Conservation (phyloP, 92 coral and sea anemone species). For the Siderastrea radians region DNA sequence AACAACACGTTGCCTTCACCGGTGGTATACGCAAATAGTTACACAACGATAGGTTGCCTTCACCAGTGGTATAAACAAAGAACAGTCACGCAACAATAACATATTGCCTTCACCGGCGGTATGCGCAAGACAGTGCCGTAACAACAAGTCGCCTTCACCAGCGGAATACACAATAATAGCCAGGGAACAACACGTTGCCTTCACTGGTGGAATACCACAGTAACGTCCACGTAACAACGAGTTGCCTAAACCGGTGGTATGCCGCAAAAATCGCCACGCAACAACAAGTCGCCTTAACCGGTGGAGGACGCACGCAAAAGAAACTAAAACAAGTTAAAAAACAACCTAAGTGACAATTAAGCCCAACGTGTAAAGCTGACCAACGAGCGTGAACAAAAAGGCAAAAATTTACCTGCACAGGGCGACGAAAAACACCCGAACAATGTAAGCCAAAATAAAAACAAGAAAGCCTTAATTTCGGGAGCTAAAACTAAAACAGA, state of each 20-base stretch:
- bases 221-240: neutral
- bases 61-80: neutral
- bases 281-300: neutral
- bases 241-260: neutral
- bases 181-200: constrained; percentile 17
- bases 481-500: neutral
- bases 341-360: too few relatives aligned
- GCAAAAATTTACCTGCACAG: neutral
- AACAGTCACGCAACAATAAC: constrained; percentile 4
- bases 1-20: constrained; percentile 7
- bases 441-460: constrained; percentile 16
- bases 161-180: neutral
- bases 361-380: too few relatives aligned
- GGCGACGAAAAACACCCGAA: constrained; percentile 19
- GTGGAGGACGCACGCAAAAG: constrained; percentile 1
- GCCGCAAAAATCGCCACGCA: neutral
- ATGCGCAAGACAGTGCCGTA: neutral
- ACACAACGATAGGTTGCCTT: neutral
- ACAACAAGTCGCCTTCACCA: constrained; percentile 11
- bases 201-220: neutral
- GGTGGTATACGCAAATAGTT: neutral
- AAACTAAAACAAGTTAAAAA: neutral
- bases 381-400: too few relatives aligned
- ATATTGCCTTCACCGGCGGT: constrained; percentile 5
- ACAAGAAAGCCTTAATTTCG: neutral